These are phyloP conservation scores for Scaptomyza reducta DNA, from an alignment of 2,888 invertebrate species.

Conservation along the genomic window DNA sequence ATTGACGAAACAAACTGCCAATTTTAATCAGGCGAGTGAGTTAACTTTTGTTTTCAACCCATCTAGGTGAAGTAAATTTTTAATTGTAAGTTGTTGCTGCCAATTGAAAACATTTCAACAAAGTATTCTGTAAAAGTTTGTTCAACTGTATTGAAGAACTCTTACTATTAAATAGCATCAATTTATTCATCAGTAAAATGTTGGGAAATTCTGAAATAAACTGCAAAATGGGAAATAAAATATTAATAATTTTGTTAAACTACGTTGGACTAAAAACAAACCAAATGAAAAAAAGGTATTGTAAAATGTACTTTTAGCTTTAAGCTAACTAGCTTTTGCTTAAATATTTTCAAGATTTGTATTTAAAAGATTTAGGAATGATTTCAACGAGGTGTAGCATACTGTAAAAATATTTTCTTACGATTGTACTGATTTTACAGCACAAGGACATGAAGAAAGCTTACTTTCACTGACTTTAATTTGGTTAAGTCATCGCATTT, in stretches of 20 bases:
- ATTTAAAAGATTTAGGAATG: no score
- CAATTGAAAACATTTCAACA: neutral
- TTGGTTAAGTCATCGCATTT: neutral
- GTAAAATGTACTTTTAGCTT: no score
- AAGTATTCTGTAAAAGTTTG: neutral
- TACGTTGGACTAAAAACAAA: no score
- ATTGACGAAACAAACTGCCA: conserved; percentile 36
- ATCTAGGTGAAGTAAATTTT: conserved; percentile 8
- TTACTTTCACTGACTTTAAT: neutral
- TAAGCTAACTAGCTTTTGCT: no score
- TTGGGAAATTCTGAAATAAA: neutral
- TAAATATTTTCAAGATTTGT: no score
- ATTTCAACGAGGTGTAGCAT: no score
- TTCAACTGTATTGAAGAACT: neutral
- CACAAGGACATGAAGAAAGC: neutral
- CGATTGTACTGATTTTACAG: neutral
- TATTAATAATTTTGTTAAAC: no score
- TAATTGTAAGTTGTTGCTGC: conserved; percentile 15
- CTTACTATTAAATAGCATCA: neutral
- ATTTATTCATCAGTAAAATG: neutral
- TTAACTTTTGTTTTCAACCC: conserved; percentile 31
- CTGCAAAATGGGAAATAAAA: no score
- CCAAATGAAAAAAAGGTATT: no score
- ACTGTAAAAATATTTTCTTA: neutral
- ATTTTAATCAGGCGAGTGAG: conserved; percentile 29